Evolutionary conservation across 2,888 invertebrate species (phyloP).

Genomic region (Catocala fraxini): DNA sequence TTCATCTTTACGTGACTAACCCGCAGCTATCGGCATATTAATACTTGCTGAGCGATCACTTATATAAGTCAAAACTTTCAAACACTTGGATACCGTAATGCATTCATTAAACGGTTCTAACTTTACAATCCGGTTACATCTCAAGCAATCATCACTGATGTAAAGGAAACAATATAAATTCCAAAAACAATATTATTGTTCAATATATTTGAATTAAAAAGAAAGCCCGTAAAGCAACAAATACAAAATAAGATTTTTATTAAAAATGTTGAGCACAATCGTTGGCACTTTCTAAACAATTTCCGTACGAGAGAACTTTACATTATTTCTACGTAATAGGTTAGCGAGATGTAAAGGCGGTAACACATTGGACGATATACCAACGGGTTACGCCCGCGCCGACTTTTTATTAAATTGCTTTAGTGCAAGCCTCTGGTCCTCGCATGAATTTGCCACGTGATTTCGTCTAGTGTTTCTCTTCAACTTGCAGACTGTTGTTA

Average conservation of each 20-base stretch:
- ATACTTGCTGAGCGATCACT: too few relatives aligned
- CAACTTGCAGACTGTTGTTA: constrained; percentile 31
- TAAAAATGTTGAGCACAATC: constrained; percentile 48
- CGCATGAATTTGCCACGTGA: constrained; percentile 50
- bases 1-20: too few relatives aligned
- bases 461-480: constrained; percentile 25
- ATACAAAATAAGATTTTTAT: constrained; percentile 40
- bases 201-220: background rate
- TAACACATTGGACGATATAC: constrained; percentile 37
- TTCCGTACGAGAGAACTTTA: constrained; percentile 56
- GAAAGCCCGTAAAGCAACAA: constrained; percentile 5
- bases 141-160: too few relatives aligned
- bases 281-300: constrained; percentile 60
- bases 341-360: constrained; percentile 44
- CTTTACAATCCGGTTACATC: too few relatives aligned
- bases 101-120: too few relatives aligned
- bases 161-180: too few relatives aligned
- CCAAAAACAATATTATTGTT: too few relatives aligned
- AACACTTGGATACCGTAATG: too few relatives aligned
- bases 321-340: constrained; percentile 55
- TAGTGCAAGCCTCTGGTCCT: constrained; percentile 44
- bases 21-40: too few relatives aligned
- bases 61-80: too few relatives aligned
- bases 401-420: constrained; percentile 75
- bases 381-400: constrained; percentile 34